Base-by-base conservation (phyloP, 2,113 vertebrate genomes). In the Physeter macrocephalus region DNA sequence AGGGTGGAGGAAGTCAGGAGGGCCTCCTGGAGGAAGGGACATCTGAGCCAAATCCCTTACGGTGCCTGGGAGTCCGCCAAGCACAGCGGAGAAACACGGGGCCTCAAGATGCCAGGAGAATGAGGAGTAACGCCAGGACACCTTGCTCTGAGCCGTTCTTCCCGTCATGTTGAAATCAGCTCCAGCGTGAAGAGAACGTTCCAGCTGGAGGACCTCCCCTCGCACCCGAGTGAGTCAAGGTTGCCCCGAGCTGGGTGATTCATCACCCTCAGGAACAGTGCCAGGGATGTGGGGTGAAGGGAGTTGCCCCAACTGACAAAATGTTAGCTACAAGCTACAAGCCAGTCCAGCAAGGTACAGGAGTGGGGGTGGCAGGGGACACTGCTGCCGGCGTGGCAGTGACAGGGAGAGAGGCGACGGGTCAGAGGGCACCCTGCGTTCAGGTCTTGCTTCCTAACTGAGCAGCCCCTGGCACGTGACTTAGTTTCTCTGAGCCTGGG, bases 371-470 rank as follows among this genome's bases (percentile, higher is more conserved):
- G 14, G 62, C 6, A 43, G 54, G 23, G 6, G 77, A 13, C 29
- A 2, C 46, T 8, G 34, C 6, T 41, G 57, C 2, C 15, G 8
- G 14, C 46, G 46, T 2, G 0, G 1, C 57, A 10, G 49, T 0
- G 49, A 21, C 29, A 54, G 11, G 1, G 61, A 54, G 54, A 27
- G n/a, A 1, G 1, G 49, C 0, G 2, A 2, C 0, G 13, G 3
- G 43, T 29, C 36, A 31, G 71, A 18, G 15, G 46, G 36, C 29
- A 10, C 8, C 1, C 49, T 4, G 13, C 21, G 29, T 29, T 78
- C 46, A 34, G 74, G 85, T 18, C 62, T n/a, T 7, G 29, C 15
- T 27, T 81, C 21, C 80, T 39, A 5, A 23, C 49, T 1, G 3
- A 14, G 66, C 23, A 59, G 62, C 21, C 36, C 34, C 21, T 0